phyloP scores from a whole-genome alignment of 2,888 invertebrate species.

The Gandaritis pyraliata region DNA sequence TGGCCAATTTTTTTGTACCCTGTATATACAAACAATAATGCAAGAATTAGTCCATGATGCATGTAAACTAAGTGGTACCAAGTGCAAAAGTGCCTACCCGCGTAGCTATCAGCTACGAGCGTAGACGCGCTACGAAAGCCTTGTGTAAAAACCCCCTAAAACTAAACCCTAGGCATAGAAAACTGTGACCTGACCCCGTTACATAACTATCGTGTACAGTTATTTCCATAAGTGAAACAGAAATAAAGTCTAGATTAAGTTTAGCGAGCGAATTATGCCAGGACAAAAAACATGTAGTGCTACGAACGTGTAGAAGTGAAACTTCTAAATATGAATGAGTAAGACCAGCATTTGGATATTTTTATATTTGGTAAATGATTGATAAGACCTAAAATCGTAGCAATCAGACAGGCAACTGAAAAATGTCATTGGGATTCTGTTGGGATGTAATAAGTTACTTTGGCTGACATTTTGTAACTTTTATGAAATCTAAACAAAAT shows the following conservation, averaged over 20 bases:
- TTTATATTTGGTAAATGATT: too few relatives aligned
- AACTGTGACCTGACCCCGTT: conserved; percentile 64
- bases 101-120: neutral
- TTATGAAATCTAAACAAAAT: too few relatives aligned
- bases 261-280: conserved; percentile 38
- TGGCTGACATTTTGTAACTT: too few relatives aligned
- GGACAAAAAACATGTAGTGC: conserved; percentile 6
- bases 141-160: conserved; percentile 8
- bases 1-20: too few relatives aligned
- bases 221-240: conserved; percentile 40
- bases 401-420: too few relatives aligned
- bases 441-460: too few relatives aligned
- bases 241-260: conserved; percentile 38
- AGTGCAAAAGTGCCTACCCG: neutral
- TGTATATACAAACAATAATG: too few relatives aligned
- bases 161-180: conserved; percentile 34
- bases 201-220: conserved; percentile 42
- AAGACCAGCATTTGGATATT: too few relatives aligned
- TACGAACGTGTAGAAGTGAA: conserved; percentile 8
- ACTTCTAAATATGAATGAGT: neutral
- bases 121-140: neutral
- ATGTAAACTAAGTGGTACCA: neutral
- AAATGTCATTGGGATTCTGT: too few relatives aligned
- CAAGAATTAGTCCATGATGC: neutral
- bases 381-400: too few relatives aligned